Evolutionary conservation across 2,888 invertebrate species (phyloP).

Genomic region (Sipunculus nudus): DNA sequence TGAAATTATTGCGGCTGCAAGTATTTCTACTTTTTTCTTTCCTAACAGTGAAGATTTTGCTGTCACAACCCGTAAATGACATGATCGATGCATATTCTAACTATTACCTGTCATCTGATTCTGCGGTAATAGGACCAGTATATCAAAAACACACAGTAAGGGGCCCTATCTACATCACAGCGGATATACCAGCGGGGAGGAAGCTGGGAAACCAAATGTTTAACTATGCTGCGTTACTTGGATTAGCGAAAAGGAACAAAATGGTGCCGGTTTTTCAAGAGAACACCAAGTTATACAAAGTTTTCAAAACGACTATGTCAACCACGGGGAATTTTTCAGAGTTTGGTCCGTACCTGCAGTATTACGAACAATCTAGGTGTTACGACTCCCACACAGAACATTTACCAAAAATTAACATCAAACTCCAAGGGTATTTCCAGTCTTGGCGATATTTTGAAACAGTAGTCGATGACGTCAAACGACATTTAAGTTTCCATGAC

Average conservation of each 20-base stretch:
- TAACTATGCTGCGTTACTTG: constrained; percentile 49
- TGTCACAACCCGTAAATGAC: too few species aligned
- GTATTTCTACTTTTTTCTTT: too few species aligned
- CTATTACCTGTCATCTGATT: too few species aligned
- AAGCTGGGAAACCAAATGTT: constrained; percentile 55
- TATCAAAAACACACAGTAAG: too few species aligned
- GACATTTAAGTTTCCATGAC: constrained; percentile 47
- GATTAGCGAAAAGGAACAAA: constrained; percentile 46
- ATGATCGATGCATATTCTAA: too few species aligned
- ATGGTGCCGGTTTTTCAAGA: constrained; percentile 47
- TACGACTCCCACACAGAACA: constrained; percentile 19
- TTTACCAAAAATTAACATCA: constrained; percentile 10
- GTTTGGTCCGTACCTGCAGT: too few species aligned
- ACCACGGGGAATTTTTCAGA: too few species aligned
- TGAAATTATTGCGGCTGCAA: too few species aligned
- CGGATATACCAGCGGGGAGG: too few species aligned
- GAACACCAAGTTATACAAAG: constrained; percentile 34
- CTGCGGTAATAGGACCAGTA: too few species aligned
- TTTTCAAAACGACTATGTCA: constrained; percentile 37
- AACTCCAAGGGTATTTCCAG: constrained; percentile 50
- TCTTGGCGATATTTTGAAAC: constrained; percentile 53
- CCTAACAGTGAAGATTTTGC: too few species aligned
- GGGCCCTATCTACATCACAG: too few species aligned
- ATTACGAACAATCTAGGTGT: constrained; percentile 27
- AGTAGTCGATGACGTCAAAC: constrained; percentile 37